phyloP scores from a whole-genome alignment of 2,113 vertebrate species.

The Centrocercus urophasianus region DNA sequence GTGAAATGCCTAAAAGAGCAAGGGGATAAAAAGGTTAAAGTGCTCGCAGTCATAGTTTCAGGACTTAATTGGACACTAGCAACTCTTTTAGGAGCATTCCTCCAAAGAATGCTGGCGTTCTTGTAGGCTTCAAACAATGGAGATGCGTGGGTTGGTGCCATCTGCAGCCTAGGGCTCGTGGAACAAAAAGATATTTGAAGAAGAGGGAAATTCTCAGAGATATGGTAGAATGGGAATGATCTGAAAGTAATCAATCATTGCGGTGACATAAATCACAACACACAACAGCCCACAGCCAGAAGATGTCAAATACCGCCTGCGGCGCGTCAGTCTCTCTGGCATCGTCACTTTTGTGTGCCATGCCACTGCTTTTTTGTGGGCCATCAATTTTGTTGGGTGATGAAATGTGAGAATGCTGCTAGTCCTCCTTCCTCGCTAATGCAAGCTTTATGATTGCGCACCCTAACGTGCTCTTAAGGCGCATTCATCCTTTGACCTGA shows the following conservation, averaged over 20 bases:
- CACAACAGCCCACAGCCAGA: slow-evolving; percentile 84
- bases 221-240: slow-evolving; percentile 87
- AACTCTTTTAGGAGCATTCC: slow-evolving; percentile 59
- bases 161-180: slow-evolving; percentile 82
- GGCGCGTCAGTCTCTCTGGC: slow-evolving; percentile 82
- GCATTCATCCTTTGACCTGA: slow-evolving; percentile 77
- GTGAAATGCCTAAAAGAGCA: slow-evolving; percentile 51
- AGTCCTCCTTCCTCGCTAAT: slow-evolving; percentile 71
- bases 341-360: slow-evolving; percentile 83
- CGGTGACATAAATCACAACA: slow-evolving; percentile 84
- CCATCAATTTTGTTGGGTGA: slow-evolving; percentile 64
- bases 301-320: slow-evolving; percentile 82
- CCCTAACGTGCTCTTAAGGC: slow-evolving; percentile 75
- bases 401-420: slow-evolving; percentile 68
- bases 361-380: slow-evolving; percentile 69
- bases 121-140: slow-evolving; percentile 87
- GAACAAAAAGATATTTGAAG: slow-evolving; percentile 85
- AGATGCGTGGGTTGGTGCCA: slow-evolving; percentile 93
- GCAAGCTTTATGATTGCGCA: slow-evolving; percentile 86
- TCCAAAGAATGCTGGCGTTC: slow-evolving; percentile 74
- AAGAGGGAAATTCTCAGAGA: slow-evolving; percentile 80
- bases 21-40: slow-evolving; percentile 74
- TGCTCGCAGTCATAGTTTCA: slow-evolving; percentile 66
- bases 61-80: slow-evolving; percentile 78
- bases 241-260: slow-evolving; percentile 92